A percentile compares a stretch with the other conserved stretches of the same genome.
Evolutionary conservation across 30 jellyfish, hydroid and myxozoan species (phyloP).

Genomic region (Morbakka virulenta): DNA sequence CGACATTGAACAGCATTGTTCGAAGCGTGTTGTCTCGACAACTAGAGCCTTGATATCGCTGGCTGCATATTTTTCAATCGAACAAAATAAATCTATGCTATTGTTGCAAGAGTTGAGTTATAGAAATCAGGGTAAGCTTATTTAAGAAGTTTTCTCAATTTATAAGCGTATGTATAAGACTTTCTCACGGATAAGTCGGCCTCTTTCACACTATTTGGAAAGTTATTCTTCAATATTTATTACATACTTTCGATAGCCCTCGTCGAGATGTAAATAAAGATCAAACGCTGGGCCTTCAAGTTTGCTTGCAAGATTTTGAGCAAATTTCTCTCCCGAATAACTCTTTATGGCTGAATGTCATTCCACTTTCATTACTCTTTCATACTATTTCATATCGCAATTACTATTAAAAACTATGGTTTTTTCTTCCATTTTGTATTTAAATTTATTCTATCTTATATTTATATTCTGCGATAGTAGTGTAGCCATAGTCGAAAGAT

Average conservation of each 20-base stretch:
- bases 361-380: slow-evolving; percentile 23
- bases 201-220: not conserved
- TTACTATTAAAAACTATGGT: not conserved
- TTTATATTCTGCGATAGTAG: slow-evolving; percentile 1
- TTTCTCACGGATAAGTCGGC: slow-evolving; percentile 4
- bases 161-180: slow-evolving; percentile 28
- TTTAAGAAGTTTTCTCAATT: slow-evolving; percentile 20
- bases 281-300: slow-evolving; percentile 6
- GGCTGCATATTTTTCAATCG: slow-evolving; percentile 10
- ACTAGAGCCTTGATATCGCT: slow-evolving; percentile 18
- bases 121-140: slow-evolving; percentile 23
- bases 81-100: slow-evolving; percentile 12
- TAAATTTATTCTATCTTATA: too few relatives aligned
- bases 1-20: not conserved
- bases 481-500: not conserved
- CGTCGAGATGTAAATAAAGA: not conserved
- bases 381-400: slow-evolving; percentile 29
- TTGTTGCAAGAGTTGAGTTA: slow-evolving; percentile 2
- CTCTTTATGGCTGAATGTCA: slow-evolving; percentile 30
- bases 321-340: slow-evolving; percentile 3
- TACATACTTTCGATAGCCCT: not conserved
- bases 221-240: not conserved
- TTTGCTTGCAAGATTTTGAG: slow-evolving; percentile 3
- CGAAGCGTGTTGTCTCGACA: slow-evolving; percentile 14
- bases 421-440: slow-evolving; percentile 11